Base-by-base conservation (phyloP, 2,797 vertebrate species). In the Sus cebifrons region DNA sequence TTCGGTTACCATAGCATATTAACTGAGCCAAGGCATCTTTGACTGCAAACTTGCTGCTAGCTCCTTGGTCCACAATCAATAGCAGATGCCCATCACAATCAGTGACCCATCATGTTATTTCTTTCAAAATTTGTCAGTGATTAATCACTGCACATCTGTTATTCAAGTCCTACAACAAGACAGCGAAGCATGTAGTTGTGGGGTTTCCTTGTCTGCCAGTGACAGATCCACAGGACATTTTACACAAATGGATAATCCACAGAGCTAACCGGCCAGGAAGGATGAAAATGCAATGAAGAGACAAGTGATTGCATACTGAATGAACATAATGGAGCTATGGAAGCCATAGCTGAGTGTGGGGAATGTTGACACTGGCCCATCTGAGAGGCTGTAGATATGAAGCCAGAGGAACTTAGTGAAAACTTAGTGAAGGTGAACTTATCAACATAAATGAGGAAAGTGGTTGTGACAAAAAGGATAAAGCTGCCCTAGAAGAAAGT, bases 401-500 rank as follows among this genome's bases (percentile, higher is more conserved):
- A 70, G 15, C 16, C 56, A 87, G 25, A 90, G 20, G 54, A 58
- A 79, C 64, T 68, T 27, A 32, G 11, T 58, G 23, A 49, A 58
- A 60, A 78, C 49, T 58, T 44, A n/a, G 13, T 56, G n/a, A 71
- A 79, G 32, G n/a, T 67, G 77, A 95, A 73, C 16, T 67, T 67
- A 75, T 13, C 58, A 32, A 6, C 20, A 81, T 60, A 81, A 82
- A 52, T 49, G 16, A 87, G 4, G 54, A 74, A 89, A 96, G 29
- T 75, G 54, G 4, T 74, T 82, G 58, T 67, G 25, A 64, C 68
- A 79, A 71, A 91, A 91, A 95, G 18, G 67, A 68, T 58, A 64
- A 83, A 78, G 44, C 36, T 90, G 17, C 81, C 74, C 60, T 64
- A 75, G 9, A 93, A 93, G 52, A 56, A 89, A 75, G 79, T 89